These are phyloP conservation scores for Protobothrops mucrosquamatus DNA, from an alignment of 2,113 vertebrate genomes.

Conservation along the genomic window DNA sequence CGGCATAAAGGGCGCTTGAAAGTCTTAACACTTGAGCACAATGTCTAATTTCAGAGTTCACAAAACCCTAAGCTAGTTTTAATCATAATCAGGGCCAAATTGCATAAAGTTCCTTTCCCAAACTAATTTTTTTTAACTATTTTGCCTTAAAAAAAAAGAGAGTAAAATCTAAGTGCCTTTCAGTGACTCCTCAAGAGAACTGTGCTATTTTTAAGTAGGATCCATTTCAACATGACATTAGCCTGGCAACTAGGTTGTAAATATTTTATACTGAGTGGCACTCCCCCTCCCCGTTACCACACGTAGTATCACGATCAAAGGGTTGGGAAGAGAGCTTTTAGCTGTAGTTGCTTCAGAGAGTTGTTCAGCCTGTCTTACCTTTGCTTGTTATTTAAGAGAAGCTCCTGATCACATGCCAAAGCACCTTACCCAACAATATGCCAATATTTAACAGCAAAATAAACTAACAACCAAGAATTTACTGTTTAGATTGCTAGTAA, in stretches of 20 bases:
- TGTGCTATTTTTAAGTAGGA: conserved; percentile 86
- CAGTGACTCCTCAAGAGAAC: conserved; percentile 67
- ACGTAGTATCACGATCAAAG: conserved; percentile 26
- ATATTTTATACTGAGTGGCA: conserved; percentile 78
- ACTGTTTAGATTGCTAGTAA: background rate
- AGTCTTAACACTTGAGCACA: background rate
- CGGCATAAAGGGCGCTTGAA: background rate
- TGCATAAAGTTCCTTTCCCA: conserved; percentile 30
- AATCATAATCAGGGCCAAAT: conserved; percentile 39
- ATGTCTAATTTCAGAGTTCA: background rate
- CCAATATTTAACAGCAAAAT: background rate
- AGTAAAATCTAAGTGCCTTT: conserved; percentile 50
- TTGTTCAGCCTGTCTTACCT: conserved; percentile 6
- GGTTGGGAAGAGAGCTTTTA: conserved; percentile 8
- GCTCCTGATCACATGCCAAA: conserved; percentile 25
- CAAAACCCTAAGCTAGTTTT: background rate
- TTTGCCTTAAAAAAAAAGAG: background rate
- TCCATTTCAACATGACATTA: conserved; percentile 84
- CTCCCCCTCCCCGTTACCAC: conserved; percentile 42
- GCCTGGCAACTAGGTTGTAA: conserved; percentile 79
- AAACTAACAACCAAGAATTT: background rate
- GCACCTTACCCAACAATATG: background rate
- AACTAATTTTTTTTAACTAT: conserved; percentile 31
- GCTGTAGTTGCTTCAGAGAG: conserved; percentile 4
- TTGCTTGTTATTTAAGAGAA: background rate